Conservation (phyloP, 2,888 invertebrate species). For the Gymnoscelis rufifasciata region DNA sequence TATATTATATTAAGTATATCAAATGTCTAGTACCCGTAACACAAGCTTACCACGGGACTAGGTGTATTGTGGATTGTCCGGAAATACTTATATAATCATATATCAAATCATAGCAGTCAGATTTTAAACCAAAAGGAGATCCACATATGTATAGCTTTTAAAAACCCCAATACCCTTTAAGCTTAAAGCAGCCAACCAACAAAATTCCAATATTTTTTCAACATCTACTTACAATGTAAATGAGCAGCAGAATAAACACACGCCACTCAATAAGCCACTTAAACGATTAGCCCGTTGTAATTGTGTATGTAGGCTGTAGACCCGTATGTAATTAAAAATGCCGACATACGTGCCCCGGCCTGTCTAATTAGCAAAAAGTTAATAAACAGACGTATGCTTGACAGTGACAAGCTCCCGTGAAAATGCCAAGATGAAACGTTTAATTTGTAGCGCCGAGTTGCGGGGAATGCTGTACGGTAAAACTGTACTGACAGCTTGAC, state of each 20-base stretch:
- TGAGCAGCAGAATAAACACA: slow-evolving; percentile 21
- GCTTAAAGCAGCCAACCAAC: background rate
- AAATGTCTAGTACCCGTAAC: no score
- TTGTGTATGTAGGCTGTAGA: slow-evolving; percentile 43
- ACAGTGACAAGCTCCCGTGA: slow-evolving; percentile 75
- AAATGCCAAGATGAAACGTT: slow-evolving; percentile 77
- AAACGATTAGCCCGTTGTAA: slow-evolving; percentile 49
- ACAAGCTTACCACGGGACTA: no score
- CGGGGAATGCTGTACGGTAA: slow-evolving; percentile 22
- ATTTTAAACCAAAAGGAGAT: no score
- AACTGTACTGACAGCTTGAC: background rate
- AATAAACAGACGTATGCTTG: slow-evolving; percentile 73
- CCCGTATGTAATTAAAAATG: slow-evolving; percentile 74
- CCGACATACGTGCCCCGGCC: slow-evolving; percentile 68
- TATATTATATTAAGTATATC: no score
- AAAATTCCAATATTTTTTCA: background rate
- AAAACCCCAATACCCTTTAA: no score
- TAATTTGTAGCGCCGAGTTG: slow-evolving; percentile 65
- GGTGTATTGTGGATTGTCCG: no score
- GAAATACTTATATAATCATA: no score
- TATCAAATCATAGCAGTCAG: no score
- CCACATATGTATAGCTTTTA: no score
- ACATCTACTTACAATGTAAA: slow-evolving; percentile 11
- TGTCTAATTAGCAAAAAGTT: slow-evolving; percentile 79
- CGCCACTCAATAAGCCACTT: slow-evolving; percentile 51